Evolutionary conservation across 2,113 vertebrate genomes (phyloP).

Genomic region (Nothocercus nigrocapillus): DNA sequence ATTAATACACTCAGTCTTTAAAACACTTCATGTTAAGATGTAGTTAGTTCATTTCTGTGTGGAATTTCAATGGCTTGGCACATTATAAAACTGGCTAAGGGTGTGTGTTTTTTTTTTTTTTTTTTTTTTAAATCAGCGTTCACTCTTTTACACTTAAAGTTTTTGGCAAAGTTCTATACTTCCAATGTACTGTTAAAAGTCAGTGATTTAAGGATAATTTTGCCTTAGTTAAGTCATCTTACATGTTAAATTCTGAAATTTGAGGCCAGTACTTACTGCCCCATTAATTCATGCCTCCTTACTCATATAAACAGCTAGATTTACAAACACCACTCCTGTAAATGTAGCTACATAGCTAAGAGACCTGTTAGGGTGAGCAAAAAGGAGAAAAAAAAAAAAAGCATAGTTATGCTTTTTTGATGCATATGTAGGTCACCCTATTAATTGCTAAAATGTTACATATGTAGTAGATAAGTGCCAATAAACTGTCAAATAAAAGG

Average conservation of each 20-base stretch:
- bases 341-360: not conserved
- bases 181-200: not conserved
- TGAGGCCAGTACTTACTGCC: not conserved
- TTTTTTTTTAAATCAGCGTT: not conserved
- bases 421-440: not conserved
- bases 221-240: not conserved
- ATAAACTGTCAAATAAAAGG: not conserved
- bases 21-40: not conserved
- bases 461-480: not conserved
- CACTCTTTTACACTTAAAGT: not conserved
- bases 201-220: not conserved
- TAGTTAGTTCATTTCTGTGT: not conserved
- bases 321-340: too few relatives aligned
- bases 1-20: not conserved
- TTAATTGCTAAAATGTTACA: not conserved
- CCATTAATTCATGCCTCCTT: not conserved
- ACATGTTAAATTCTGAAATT: not conserved
- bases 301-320: not conserved
- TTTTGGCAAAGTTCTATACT: not conserved
- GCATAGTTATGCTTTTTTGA: constrained; percentile 17
- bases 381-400: not conserved
- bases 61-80: not conserved
- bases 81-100: not conserved
- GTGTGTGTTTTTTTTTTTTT: too few relatives aligned
- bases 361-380: not conserved